These are phyloP conservation scores for Aphaenogaster ashmeadi DNA, from an alignment of 1,140 invertebrate genomes.

Conservation along the genomic window DNA sequence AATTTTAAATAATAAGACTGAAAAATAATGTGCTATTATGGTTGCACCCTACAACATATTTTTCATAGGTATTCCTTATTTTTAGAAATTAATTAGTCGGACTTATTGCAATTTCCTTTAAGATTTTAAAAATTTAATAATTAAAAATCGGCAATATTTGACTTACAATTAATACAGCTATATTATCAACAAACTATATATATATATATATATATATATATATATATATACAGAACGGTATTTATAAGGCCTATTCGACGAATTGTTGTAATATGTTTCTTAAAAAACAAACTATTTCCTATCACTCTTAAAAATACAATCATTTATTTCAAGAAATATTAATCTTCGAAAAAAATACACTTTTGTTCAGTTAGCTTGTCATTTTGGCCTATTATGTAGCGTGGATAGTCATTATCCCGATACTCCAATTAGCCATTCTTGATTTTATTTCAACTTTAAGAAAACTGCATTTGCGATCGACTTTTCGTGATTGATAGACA, in stretches of 20 bases:
- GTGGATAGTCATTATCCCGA: constrained; percentile 24
- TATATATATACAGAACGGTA: not conserved
- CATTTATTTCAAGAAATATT: not conserved
- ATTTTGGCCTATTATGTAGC: not conserved
- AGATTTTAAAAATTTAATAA: not conserved
- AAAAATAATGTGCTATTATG: not conserved
- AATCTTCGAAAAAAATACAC: not conserved
- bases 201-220: no score
- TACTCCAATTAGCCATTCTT: constrained; percentile 8
- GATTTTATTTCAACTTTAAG: constrained; percentile 10
- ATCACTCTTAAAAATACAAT: not conserved
- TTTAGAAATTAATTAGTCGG: not conserved
- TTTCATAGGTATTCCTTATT: not conserved
- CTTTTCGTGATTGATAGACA: constrained; percentile 4
- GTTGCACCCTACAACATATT: not conserved
- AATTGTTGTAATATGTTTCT: not conserved
- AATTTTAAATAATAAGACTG: not conserved
- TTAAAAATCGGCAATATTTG: not conserved
- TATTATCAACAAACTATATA: not conserved
- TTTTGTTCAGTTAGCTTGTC: not conserved
- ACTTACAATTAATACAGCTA: not conserved
- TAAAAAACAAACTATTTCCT: not conserved
- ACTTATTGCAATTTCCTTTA: no score
- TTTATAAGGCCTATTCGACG: not conserved
- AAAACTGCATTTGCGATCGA: not conserved